A percentile compares a stretch with the other conserved stretches of the same genome.
Conservation (phyloP, 2,888 invertebrate species). For the Lithophane ornitopus region DNA sequence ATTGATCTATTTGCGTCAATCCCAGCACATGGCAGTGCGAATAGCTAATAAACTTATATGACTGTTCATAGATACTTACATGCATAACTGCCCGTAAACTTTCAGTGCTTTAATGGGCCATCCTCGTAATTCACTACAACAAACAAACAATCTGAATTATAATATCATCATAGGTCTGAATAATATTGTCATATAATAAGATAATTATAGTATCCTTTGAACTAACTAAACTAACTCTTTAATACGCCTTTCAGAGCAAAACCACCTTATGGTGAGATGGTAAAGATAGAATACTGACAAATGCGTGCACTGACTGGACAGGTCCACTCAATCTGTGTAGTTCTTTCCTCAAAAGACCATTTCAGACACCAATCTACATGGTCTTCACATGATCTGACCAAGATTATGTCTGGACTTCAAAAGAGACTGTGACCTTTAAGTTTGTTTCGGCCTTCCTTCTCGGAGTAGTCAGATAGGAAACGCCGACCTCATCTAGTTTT, state of each 20-base stretch:
- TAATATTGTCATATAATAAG: background rate
- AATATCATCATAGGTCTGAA: background rate
- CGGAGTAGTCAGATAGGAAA: too few species aligned
- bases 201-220: background rate
- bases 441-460: too few species aligned
- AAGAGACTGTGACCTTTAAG: too few species aligned
- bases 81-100: constrained; percentile 48
- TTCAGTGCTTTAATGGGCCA: constrained; percentile 14
- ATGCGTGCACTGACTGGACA: too few species aligned
- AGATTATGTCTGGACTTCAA: too few species aligned
- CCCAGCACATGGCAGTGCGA: constrained; percentile 56
- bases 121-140: constrained; percentile 10
- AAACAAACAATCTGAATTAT: constrained; percentile 12
- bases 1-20: constrained; percentile 64
- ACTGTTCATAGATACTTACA: constrained; percentile 38
- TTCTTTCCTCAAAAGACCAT: too few species aligned
- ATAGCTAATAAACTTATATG: constrained; percentile 47
- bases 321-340: too few species aligned
- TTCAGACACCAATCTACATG: too few species aligned
- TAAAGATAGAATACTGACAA: too few species aligned
- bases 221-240: background rate
- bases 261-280: too few species aligned
- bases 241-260: background rate
- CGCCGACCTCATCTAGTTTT: too few species aligned
- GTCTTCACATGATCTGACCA: too few species aligned